Base-by-base conservation (phyloP, 2,888 invertebrate species). In the Oscheius myriophilus region DNA sequence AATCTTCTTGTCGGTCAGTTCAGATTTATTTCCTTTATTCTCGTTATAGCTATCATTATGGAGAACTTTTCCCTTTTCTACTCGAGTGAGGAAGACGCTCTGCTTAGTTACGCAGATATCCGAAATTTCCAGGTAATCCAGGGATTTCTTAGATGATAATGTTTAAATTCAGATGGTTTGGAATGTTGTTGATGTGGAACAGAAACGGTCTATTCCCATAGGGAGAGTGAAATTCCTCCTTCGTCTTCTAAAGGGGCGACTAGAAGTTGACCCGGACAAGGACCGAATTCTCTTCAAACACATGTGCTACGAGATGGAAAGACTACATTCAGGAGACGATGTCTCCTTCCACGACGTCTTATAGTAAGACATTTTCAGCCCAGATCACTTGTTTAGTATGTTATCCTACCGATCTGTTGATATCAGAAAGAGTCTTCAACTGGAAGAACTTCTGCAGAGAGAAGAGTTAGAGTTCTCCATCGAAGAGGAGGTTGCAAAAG, bases 61-160 rank as follows among this genome's bases (percentile, higher is more conserved):
- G 98, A 99, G 90, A 99, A 99, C 90, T 99, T 99, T 89, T 96
- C 97, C 0, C 89, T 99, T 81, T 99, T 99, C 87, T 99, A 99
- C 87, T 98, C 98, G 0, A 98, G 97, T 86, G 98, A 99, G 89
- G 98, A 99, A 89, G 98, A 99, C 87, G 98, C 98, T 0, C 88
- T 99, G 67, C 89, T 99, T 25, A 96, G 96, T 7, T 98, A 99
- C 87, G 96, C 96, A 1, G 98, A 98, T 86, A 98, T 99, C 78
- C 90, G 98, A 78, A 97, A 98, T 88, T 99, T 98, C 87, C 98
- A 98, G 69, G 66, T 66, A 39, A 6, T 6, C 33, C 3, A 26
- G 33, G 23, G 1, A 11, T 14, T 25, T 33, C 21, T 51, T 16
- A 21, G 12, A 21, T 18, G 14, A 49, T 42, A 16, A 39, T 11